Evolutionary conservation across 92 coral and sea anemone genomes (phyloP).

Genomic region (Porites cylindrica): DNA sequence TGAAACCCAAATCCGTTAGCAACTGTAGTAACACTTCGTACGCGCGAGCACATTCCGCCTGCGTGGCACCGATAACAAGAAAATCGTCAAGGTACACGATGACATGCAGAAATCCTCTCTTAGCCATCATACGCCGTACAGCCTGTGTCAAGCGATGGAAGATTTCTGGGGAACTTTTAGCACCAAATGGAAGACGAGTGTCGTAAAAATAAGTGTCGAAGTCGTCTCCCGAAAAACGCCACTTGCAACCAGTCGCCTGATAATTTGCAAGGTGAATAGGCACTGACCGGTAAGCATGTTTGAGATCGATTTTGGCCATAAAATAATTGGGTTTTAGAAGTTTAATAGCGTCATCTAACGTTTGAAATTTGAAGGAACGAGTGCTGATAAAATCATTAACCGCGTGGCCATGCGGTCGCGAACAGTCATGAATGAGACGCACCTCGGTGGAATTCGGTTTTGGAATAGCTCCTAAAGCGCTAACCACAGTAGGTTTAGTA

Average conservation of each 20-base stretch:
- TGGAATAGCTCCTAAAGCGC: conserved; percentile 47
- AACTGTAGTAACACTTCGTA: background rate
- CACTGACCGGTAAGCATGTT: conserved; percentile 40
- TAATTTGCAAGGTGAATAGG: conserved; percentile 33
- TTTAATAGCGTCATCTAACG: conserved; percentile 26
- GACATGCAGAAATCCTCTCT: conserved; percentile 14
- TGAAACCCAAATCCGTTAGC: background rate
- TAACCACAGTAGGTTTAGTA: conserved; percentile 16
- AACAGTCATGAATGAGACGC: conserved; percentile 37
- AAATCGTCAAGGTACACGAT: conserved; percentile 49
- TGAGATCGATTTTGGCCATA: conserved; percentile 42
- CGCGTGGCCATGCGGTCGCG: conserved; percentile 39
- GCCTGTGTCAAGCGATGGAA: conserved; percentile 49
- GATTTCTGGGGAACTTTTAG: conserved; percentile 47
- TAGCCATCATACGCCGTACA: conserved; percentile 47
- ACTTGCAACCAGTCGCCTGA: conserved; percentile 46
- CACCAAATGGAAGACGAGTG: conserved; percentile 45
- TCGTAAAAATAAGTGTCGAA: conserved; percentile 36
- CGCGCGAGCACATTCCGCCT: background rate
- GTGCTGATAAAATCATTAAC: conserved; percentile 27
- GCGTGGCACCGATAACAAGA: conserved; percentile 32
- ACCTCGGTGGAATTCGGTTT: conserved; percentile 19
- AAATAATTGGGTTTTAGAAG: conserved; percentile 12
- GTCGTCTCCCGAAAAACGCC: conserved; percentile 37
- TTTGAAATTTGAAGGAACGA: conserved; percentile 31